Conservation (phyloP, 2,888 invertebrate genomes). For the Patella pellucida region DNA sequence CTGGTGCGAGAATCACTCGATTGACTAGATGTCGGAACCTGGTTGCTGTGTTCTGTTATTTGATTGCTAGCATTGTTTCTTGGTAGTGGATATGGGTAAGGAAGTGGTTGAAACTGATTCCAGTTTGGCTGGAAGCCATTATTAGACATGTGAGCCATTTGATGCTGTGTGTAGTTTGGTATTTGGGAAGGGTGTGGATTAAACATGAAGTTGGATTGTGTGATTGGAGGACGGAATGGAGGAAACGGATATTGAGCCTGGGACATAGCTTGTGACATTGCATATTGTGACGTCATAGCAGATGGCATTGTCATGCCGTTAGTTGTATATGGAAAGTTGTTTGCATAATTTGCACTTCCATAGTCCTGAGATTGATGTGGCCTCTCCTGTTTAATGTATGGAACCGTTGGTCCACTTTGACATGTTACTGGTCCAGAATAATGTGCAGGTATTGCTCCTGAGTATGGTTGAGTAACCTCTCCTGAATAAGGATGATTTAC, state of each 20-base stretch:
- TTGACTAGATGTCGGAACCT: no score
- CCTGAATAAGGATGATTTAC: not conserved
- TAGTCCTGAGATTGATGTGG: conserved; percentile 32
- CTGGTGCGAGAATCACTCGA: no score
- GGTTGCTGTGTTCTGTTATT: no score
- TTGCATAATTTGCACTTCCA: conserved; percentile 12
- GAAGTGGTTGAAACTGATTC: not conserved
- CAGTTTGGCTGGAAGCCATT: not conserved
- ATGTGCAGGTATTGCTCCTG: not conserved
- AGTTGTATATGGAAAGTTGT: not conserved
- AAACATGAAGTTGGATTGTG: not conserved
- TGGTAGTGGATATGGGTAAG: no score
- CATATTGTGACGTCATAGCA: not conserved
- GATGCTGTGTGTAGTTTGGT: no score
- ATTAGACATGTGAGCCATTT: not conserved
- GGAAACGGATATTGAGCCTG: not conserved
- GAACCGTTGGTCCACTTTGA: conserved; percentile 9
- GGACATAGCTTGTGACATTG: not conserved
- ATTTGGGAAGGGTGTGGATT: not conserved
- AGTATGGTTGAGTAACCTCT: not conserved
- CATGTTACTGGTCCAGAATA: not conserved
- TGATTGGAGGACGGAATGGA: not conserved
- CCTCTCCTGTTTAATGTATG: conserved; percentile 34
- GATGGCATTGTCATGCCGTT: not conserved
- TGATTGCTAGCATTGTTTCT: no score